Evolutionary conservation across 2,113 vertebrate species (phyloP).

Genomic region (Suncus etruscus): DNA sequence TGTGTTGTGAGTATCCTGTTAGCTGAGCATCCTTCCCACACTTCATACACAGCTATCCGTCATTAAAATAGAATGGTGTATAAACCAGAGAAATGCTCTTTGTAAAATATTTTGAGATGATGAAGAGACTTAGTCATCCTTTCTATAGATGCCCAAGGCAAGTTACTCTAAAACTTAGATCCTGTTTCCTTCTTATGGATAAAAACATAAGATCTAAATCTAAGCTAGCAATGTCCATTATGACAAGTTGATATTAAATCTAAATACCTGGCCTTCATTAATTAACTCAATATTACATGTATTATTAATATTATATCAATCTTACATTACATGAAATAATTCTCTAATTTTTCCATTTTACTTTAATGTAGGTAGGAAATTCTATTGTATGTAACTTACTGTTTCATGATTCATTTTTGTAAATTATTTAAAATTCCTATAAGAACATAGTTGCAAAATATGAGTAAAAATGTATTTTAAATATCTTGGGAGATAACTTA

Average conservation of each 20-base stretch:
- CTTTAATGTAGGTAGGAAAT: not conserved
- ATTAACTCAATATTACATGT: no score
- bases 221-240: no score
- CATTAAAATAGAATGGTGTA: slow-evolving; percentile 44
- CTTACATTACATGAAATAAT: not conserved
- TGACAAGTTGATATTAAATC: no score
- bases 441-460: slow-evolving; percentile 15
- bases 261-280: no score
- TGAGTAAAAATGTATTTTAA: not conserved
- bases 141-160: not conserved
- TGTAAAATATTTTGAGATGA: slow-evolving; percentile 36
- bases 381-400: not conserved
- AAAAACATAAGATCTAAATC: not conserved
- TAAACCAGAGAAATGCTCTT: slow-evolving; percentile 8
- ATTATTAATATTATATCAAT: no score
- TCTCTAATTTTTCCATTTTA: not conserved
- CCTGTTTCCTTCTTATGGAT: not conserved
- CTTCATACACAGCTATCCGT: not conserved
- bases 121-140: not conserved
- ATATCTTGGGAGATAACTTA: not conserved
- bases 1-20: not conserved
- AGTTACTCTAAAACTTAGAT: not conserved
- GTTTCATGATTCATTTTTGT: not conserved
- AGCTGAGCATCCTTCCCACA: not conserved
- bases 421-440: not conserved